Conservation (phyloP, 2,797 vertebrate species). For the Arctocebus calabarensis region DNA sequence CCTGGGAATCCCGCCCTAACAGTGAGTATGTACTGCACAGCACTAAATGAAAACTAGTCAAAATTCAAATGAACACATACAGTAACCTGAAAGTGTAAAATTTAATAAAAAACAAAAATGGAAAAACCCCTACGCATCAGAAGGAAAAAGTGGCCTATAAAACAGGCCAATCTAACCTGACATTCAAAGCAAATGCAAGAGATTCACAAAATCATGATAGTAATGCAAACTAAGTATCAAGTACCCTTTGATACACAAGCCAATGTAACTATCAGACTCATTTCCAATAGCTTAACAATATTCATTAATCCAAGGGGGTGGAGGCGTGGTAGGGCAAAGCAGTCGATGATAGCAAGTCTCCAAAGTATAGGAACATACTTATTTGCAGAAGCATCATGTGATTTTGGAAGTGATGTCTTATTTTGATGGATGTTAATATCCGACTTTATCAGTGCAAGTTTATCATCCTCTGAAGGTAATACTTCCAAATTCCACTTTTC, state of each 20-base stretch:
- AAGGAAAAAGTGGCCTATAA: constrained; percentile 89
- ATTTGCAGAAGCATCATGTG: constrained; percentile 83
- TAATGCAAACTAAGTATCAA: constrained; percentile 88
- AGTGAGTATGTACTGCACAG: constrained; percentile 83
- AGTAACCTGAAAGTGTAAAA: constrained; percentile 83
- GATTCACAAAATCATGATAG: constrained; percentile 89
- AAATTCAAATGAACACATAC: constrained; percentile 82
- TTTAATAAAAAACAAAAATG: constrained; percentile 83
- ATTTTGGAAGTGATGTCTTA: constrained; percentile 80
- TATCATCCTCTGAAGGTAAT: constrained; percentile 62
- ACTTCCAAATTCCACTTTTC: constrained; percentile 77
- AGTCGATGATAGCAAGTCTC: constrained; percentile 86
- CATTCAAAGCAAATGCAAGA: constrained; percentile 90
- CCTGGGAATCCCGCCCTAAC: constrained; percentile 85
- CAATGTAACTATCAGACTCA: constrained; percentile 88
- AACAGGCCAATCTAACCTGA: constrained; percentile 91
- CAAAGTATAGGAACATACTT: constrained; percentile 85
- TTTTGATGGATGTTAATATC: constrained; percentile 81
- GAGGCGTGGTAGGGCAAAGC: neutral
- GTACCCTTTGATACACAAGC: constrained; percentile 89
- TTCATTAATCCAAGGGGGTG: constrained; percentile 74
- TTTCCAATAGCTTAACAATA: constrained; percentile 82
- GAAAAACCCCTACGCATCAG: constrained; percentile 74
- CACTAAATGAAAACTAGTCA: constrained; percentile 82
- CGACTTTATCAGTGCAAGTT: constrained; percentile 74